Percentiles rank a stretch among this genome's conserved stretches.
These are phyloP conservation scores for Meteorus sp. DNA, from an alignment of 1,140 invertebrate genomes.

Conservation along the genomic window DNA sequence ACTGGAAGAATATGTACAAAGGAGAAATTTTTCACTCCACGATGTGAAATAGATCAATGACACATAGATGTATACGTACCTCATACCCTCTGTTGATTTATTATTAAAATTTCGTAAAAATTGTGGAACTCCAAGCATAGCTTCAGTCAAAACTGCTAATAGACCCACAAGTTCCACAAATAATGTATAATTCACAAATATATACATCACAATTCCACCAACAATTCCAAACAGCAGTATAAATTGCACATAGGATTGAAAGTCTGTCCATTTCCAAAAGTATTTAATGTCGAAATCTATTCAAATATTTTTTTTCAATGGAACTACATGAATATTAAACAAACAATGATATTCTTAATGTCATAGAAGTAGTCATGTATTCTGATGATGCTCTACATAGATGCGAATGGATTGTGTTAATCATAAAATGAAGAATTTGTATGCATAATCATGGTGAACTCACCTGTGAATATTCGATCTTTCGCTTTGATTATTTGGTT, in stretches of 20 bases:
- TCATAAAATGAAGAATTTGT: not conserved
- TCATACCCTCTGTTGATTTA: constrained; percentile 96
- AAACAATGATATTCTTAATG: constrained; percentile 14
- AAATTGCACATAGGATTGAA: constrained; percentile 94
- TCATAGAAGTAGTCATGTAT: not conserved
- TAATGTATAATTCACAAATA: constrained; percentile 77
- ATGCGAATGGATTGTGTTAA: no score
- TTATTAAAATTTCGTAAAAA: constrained; percentile 85
- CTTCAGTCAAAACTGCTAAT: constrained; percentile 92
- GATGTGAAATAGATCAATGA: constrained; percentile 7
- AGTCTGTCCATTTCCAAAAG: constrained; percentile 99
- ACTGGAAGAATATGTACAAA: constrained; percentile 61
- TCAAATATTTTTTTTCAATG: constrained; percentile 42
- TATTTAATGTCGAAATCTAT: constrained; percentile 86
- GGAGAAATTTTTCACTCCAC: constrained; percentile 27
- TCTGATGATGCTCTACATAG: not conserved
- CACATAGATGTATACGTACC: constrained; percentile 65
- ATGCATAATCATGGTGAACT: constrained; percentile 22
- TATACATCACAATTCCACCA: constrained; percentile 82
- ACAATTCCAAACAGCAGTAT: constrained; percentile 83
- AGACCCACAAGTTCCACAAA: constrained; percentile 92
- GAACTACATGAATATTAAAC: constrained; percentile 24
- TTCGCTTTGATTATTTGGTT: constrained; percentile 77
- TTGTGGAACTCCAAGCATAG: constrained; percentile 93
- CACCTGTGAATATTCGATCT: constrained; percentile 86